Base-by-base conservation (phyloP, 2,113 vertebrate species). In the Hippoglossus stenolepis region DNA sequence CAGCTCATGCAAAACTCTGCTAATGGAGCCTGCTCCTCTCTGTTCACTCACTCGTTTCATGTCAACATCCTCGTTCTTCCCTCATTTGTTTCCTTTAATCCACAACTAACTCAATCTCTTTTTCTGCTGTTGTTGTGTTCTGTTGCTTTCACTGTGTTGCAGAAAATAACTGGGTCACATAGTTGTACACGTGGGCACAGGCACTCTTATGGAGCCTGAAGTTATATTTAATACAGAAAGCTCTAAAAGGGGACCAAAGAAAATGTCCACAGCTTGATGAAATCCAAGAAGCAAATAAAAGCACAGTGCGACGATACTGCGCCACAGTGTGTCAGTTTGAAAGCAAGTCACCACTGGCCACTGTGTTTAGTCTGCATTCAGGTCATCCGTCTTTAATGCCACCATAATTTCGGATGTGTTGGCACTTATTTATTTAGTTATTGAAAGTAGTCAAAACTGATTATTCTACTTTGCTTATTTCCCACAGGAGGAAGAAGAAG, bases 191-290 rank as follows among this genome's bases (percentile, higher is more conserved):
- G 21, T 80, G 45, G 69, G 51, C 65, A 81, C 10, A 59, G 8
- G 21, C 31, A 74, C 53, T 75, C 63, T 49, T 28, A 68, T 13
- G 45, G 24, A 63, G 80, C 57, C 70, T 71, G 56, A 21, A 89
- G 85, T 84, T 85, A 80, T 79, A 78, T 89, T 85, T 90, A 82
- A 79, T 65, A 70, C 21, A 70, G 63, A 80, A 53, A 63, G 67
- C 70, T 80, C 64, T 65, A 68, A 51, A 80, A 85, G 58, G 70
- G 58, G 66, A 72, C 80, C 66, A 40, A 65, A 61, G 70, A 70
- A 70, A 77, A 85, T 0, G 75, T 79, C 80, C 82, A 70, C 67
- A 15, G 14, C 43, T 81, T 63, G 72, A 70, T 82, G 61, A 81
- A 58, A 67, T 85, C 51, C 65, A 74, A 60, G 35, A 73, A 59